Percentiles rank a stretch among this genome's conserved stretches.
phyloP scores from a whole-genome alignment of 2,888 invertebrate species.

The Drosophila nigricruria region DNA sequence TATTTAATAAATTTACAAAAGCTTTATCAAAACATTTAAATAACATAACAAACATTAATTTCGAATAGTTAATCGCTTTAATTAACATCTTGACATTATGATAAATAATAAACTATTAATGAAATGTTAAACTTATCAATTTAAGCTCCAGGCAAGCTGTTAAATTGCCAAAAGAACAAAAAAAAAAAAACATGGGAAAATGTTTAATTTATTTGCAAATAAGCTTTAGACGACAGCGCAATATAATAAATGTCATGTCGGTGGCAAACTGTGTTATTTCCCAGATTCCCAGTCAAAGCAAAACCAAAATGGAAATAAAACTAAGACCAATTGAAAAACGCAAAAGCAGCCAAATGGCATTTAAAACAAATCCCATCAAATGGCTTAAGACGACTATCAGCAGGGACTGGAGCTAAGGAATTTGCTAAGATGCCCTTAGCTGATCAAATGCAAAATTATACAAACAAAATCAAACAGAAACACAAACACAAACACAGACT shows the following conservation, averaged over 20 bases:
- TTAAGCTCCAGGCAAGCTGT: neutral
- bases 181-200: neutral
- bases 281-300: neutral
- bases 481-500: neutral
- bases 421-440: constrained; percentile 14
- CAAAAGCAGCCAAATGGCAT: constrained; percentile 22
- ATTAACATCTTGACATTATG: neutral
- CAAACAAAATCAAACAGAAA: neutral
- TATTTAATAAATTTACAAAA: neutral
- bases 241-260: constrained; percentile 7
- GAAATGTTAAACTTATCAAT: neutral
- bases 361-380: constrained; percentile 23
- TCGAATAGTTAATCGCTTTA: neutral
- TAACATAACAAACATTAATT: neutral
- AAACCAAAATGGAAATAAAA: constrained; percentile 1
- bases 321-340: neutral
- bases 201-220: constrained; percentile 6
- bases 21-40: neutral
- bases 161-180: neutral
- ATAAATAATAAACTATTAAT: neutral
- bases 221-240: neutral
- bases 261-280: neutral
- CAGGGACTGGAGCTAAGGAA: constrained; percentile 20
- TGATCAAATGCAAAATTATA: constrained; percentile 30
- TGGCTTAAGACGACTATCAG: constrained; percentile 9